Evolutionary conservation across 1,140 invertebrate species (phyloP).

Genomic region (Gonioctena quinquepunctata): DNA sequence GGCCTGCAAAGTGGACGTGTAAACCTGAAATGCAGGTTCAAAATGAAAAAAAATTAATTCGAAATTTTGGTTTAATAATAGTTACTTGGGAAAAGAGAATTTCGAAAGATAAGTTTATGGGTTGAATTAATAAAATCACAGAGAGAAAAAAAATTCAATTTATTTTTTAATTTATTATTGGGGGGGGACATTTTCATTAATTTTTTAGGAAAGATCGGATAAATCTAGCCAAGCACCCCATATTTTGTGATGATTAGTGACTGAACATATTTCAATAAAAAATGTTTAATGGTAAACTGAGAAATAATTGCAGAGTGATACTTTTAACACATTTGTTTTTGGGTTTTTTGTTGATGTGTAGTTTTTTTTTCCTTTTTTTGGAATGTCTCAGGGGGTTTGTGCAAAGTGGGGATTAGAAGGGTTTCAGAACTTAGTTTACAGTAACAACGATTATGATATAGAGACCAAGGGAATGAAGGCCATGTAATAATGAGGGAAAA

Average conservation of each 20-base stretch:
- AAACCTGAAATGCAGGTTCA: no score
- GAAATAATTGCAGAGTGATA: slow-evolving; percentile 92
- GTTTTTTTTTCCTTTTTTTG: slow-evolving; percentile 89
- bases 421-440: slow-evolving; percentile 11
- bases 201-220: no score
- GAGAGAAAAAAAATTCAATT: no score
- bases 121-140: no score
- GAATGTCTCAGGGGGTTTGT: slow-evolving; percentile 82
- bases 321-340: slow-evolving; percentile 91
- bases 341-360: slow-evolving; percentile 92
- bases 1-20: no score
- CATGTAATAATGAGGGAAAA: background rate
- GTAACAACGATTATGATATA: slow-evolving; percentile 22
- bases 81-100: no score
- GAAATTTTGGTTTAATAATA: no score
- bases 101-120: no score
- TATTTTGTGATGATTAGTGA: slow-evolving; percentile 8
- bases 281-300: slow-evolving; percentile 84
- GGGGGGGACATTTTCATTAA: no score
- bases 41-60: no score
- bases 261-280: slow-evolving; percentile 46
- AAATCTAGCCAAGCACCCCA: no score
- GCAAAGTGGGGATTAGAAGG: slow-evolving; percentile 58
- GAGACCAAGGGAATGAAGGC: slow-evolving; percentile 3
- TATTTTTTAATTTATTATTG: no score